Conservation (phyloP, 2,797 vertebrate species). For the Pseudochirops corinnae region DNA sequence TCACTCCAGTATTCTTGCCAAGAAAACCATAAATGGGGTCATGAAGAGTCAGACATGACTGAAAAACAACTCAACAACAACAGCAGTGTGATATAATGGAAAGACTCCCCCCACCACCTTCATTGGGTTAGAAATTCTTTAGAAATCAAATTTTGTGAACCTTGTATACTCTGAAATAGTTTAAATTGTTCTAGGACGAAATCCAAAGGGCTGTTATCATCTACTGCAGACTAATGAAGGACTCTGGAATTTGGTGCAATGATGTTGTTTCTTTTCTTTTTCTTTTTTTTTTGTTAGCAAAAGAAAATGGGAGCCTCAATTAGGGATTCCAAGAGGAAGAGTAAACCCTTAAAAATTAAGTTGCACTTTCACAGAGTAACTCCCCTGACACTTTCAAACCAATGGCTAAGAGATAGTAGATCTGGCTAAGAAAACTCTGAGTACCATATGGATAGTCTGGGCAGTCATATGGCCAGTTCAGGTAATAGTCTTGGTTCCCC, state of each 20-base stretch:
- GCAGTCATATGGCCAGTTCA: not conserved
- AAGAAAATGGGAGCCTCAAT: not conserved
- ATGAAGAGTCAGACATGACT: not conserved
- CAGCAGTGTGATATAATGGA: not conserved
- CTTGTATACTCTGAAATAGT: not conserved
- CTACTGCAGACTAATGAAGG: not conserved
- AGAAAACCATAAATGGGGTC: not conserved
- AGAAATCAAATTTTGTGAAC: not conserved
- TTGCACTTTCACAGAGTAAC: not conserved
- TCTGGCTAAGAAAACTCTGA: not conserved
- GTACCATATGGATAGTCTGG: not conserved
- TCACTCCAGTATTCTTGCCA: not conserved
- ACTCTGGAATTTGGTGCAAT: not conserved
- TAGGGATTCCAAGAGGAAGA: not conserved
- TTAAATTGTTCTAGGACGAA: not conserved
- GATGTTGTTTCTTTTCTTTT: not conserved
- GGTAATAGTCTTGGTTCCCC: not conserved
- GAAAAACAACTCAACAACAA: not conserved
- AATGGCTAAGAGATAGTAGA: not conserved
- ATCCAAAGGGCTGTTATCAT: not conserved
- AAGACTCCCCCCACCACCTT: not conserved
- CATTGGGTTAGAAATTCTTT: not conserved
- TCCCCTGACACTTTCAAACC: not conserved
- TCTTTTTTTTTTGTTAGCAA: not conserved
- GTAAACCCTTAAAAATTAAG: not conserved